These are phyloP conservation scores for Euwallacea fornicatus DNA, from an alignment of 1,140 invertebrate species.

Conservation along the genomic window DNA sequence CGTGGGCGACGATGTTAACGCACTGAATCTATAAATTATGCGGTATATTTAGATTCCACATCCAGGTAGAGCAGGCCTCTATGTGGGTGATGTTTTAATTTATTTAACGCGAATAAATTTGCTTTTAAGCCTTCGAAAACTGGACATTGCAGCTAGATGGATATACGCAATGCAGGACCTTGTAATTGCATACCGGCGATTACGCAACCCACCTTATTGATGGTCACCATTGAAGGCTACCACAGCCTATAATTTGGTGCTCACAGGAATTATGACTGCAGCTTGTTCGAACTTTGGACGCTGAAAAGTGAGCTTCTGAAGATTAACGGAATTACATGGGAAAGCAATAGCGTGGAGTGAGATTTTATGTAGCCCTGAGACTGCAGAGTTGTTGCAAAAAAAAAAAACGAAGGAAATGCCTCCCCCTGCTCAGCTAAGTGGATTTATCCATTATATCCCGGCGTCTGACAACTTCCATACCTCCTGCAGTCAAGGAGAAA, in stretches of 20 bases:
- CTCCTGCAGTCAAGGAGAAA: no score
- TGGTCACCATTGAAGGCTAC: background rate
- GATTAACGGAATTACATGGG: no score
- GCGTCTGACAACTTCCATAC: no score
- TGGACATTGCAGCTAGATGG: background rate
- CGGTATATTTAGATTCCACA: constrained; percentile 5
- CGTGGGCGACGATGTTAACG: constrained; percentile 8
- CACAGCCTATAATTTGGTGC: background rate
- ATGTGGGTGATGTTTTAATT: constrained; percentile 15
- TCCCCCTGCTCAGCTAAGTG: no score
- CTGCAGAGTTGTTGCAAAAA: no score
- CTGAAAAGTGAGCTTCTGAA: no score
- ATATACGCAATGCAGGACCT: background rate
- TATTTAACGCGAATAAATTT: background rate
- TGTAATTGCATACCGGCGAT: background rate
- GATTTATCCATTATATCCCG: no score
- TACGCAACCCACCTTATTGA: background rate
- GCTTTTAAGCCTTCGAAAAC: constrained; percentile 6
- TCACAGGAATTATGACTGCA: no score
- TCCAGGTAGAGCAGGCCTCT: background rate
- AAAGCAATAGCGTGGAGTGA: no score
- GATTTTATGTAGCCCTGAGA: no score
- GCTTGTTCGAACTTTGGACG: no score
- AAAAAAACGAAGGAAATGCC: no score
- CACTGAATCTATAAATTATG: constrained; percentile 1